Evolutionary conservation across 53 echinoderm and acorn worm genomes (phyloP), one percentile per base, ranked within the genome.

Genomic region (Antedon mediterranea): DNA sequence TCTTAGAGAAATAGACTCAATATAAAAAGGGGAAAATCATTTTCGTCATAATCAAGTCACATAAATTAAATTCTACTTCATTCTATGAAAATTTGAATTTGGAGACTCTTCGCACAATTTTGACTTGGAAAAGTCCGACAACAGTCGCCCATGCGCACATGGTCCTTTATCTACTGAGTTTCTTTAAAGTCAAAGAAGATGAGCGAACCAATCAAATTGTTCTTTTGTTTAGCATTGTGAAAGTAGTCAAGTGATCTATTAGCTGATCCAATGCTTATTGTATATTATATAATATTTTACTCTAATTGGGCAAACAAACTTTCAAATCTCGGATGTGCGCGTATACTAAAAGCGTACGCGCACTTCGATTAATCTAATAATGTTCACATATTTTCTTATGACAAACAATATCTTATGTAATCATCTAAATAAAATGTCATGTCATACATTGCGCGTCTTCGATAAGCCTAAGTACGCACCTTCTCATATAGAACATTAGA

Each of bases 221-320:
- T 85, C 79, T 85, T 74, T 81, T 77, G 85, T 80, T 81, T 80
- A 75, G 76, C 76, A 77, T 85, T 85, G 81, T 6, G 11, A 37
- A 37, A 11, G 37, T 37, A 6, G 37, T 37, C 37, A 37, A 37
- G 11, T 6, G 11, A 37, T 37, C 37, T 37, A 37, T 37, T 4
- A 37, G 37, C 37, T 11, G 37, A 37, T 37, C 4, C 37, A 37
- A 37, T 37, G 37, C 11, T 6, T 37, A 37, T 37, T 37, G 37
- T 37, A n/a, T n/a, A 6, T 37, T 37, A 6, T 6, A 4, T 11
- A 37, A 37, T 6, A 6, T 37, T 11, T 6, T 11, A 37, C 11
- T 37, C 4, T 6, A 37, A 37, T 37, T 37, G 37, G 11, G 4
- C 4, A 37, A 37, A 37, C 11, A 37, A 37, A 37, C 4, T 37